Base-by-base conservation (phyloP, 2,888 invertebrate genomes). In the Pachymerium ferrugineum region DNA sequence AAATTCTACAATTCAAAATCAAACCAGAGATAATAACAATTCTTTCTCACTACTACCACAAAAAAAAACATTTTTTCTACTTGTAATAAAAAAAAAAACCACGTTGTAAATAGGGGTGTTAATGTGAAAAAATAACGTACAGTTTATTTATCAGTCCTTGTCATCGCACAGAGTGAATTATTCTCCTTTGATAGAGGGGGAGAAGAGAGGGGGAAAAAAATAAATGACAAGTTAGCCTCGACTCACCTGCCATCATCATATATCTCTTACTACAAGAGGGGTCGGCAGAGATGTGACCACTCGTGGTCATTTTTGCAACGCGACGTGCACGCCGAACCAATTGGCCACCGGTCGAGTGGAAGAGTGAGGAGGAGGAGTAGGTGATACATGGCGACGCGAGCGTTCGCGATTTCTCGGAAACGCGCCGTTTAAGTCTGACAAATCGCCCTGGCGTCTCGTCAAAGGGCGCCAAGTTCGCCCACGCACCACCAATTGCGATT, bases 341-440 rank as follows among this genome's bases (percentile, higher is more conserved):
- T 47, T 47, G 47, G 47, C 47, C 47, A 47, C 47, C 47, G 47
- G 47, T 47, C 47, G 47, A 47, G 47, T 47, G 47, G 47, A 47
- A 47, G 47, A 47, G 47, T 22, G 47, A 16, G 47, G 47, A 22
- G 47, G 68, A 22, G 28, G 68, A 4, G 25, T 28, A 28, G 22
- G 68, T 68, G 68, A 30, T 68, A 30, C 30, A 68, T 29, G 68
- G 30, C 29, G 68, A 68, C 68, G 68, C 35, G 12, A 14, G 35
- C 8, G 35, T 35, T 12, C 8, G 8, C 28, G 68, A 30, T 29
- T 68, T 68, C 30, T 68, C 68, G 28, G 68, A 68, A 30, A 30
- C 30, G 68, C 28, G 30, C 28, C 68, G 68, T 68, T 47, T 47
- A 47, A 47, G 47, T 47, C 47, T 47, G 47, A 47, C 47, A 47